Evolutionary conservation across 1,140 invertebrate genomes (phyloP).

Genomic region (Dermatophagoides farinae): DNA sequence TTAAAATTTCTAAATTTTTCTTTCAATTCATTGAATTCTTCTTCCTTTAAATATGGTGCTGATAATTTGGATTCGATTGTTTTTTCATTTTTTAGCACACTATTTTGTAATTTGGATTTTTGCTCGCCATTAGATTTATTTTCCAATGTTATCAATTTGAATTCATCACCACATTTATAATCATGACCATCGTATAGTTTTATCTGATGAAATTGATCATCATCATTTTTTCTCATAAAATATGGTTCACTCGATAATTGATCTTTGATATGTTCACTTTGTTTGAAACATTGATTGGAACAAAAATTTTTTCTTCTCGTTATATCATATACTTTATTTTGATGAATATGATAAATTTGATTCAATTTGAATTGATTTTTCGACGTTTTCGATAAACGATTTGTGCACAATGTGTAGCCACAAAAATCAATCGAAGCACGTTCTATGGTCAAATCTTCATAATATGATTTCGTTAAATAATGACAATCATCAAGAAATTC

Average conservation of each 20-base stretch:
- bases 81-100: neutral
- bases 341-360: neutral
- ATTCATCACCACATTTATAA: neutral
- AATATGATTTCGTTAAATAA: neutral
- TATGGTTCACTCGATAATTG: neutral
- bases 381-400: neutral
- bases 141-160: neutral
- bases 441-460: neutral
- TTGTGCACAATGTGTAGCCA: neutral
- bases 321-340: constrained; percentile 5
- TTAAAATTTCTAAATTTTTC: neutral
- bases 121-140: neutral
- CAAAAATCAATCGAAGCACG: neutral
- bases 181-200: neutral
- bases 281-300: neutral
- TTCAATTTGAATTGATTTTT: neutral
- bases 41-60: neutral
- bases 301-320: neutral
- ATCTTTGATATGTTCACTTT: neutral
- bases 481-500: neutral
- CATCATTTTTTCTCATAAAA: neutral
- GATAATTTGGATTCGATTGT: neutral
- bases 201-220: neutral
- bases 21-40: neutral
- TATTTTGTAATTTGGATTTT: neutral